These are phyloP conservation scores for Atethmia centrago DNA, from an alignment of 2,888 invertebrate genomes.

Conservation along the genomic window DNA sequence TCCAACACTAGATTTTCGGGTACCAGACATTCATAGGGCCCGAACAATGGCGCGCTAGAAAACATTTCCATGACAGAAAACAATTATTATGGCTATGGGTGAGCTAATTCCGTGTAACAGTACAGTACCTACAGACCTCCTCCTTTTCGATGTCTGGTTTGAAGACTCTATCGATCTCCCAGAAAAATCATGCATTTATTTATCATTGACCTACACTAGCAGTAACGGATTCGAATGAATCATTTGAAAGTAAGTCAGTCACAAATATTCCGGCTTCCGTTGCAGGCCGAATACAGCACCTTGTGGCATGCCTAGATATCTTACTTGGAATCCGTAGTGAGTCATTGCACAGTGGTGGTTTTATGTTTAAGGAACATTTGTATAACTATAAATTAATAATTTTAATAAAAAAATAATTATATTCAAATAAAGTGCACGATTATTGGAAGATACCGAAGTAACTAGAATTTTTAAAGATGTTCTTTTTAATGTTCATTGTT, in stretches of 20 bases:
- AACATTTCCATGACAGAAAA: constrained; percentile 16
- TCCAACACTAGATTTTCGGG: constrained; percentile 12
- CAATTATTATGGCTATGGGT: background rate
- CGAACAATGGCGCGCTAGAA: constrained; percentile 17
- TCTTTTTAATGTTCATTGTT: background rate
- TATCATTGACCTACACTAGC: background rate
- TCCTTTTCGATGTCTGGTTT: background rate
- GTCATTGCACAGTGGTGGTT: background rate
- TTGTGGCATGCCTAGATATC: background rate
- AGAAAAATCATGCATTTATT: constrained; percentile 4
- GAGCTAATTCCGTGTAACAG: constrained; percentile 7
- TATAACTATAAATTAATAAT: too few relatives aligned
- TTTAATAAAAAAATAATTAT: too few relatives aligned
- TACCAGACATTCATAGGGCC: background rate
- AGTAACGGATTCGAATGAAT: constrained; percentile 5
- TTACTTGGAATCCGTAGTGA: background rate
- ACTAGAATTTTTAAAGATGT: background rate
- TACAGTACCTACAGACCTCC: background rate
- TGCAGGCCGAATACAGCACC: background rate
- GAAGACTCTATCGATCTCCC: background rate
- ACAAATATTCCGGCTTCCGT: background rate
- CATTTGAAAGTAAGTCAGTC: background rate
- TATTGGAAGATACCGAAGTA: background rate
- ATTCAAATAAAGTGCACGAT: background rate
- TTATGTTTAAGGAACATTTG: background rate